A percentile compares a stretch with the other conserved stretches of the same genome.
Evolutionary conservation across 64 coral and sea anemone species (phyloP).

Genomic region (Acropora yongei): DNA sequence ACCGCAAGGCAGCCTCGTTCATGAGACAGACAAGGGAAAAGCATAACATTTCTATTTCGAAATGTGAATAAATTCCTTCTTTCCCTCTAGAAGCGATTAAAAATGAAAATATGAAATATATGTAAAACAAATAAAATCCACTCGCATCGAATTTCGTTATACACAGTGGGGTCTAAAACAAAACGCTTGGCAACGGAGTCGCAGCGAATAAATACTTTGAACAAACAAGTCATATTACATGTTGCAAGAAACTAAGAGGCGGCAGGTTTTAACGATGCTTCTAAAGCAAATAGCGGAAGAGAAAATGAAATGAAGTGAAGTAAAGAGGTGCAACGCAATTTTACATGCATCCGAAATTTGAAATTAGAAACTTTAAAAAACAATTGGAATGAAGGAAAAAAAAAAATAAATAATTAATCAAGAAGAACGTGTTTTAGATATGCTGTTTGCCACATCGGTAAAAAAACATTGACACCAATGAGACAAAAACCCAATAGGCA

Average conservation of each 20-base stretch:
- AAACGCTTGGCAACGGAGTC: neutral
- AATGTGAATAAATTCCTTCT: neutral
- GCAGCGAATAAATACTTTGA: neutral
- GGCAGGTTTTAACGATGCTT: neutral
- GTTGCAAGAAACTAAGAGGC: neutral
- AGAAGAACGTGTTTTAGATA: too few relatives aligned
- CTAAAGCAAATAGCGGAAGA: neutral
- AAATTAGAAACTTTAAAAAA: too few relatives aligned
- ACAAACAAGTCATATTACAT: neutral
- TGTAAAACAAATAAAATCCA: neutral
- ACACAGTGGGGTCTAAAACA: neutral
- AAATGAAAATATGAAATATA: neutral
- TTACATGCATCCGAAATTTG: too few relatives aligned
- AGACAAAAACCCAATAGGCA: too few relatives aligned
- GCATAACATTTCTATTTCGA: neutral
- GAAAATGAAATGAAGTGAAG: neutral
- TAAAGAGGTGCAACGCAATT: too few relatives aligned
- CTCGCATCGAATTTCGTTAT: neutral
- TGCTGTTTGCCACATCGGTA: too few relatives aligned
- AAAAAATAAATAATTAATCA: too few relatives aligned
- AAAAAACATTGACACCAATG: too few relatives aligned
- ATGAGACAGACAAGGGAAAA: neutral
- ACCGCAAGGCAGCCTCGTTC: too few relatives aligned
- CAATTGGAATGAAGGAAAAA: too few relatives aligned
- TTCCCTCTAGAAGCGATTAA: too few relatives aligned